Conservation (phyloP, 2,113 vertebrate genomes). For the Megaptera novaeangliae region DNA sequence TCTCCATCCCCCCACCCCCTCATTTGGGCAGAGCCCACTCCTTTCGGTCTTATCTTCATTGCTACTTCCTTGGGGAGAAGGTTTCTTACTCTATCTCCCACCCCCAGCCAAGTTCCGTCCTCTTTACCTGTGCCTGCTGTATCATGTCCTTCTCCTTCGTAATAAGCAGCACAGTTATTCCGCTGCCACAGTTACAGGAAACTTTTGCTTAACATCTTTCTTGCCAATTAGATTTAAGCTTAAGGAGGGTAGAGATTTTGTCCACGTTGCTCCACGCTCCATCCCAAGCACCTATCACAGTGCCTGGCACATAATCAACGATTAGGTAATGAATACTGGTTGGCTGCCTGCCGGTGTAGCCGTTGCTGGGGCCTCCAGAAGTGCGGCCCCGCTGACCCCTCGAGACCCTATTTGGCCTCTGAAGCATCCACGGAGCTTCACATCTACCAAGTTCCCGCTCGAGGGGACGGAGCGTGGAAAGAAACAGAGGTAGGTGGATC, state of each 20-base stretch:
- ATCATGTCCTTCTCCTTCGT: background rate
- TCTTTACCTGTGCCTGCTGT: background rate
- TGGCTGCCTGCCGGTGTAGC: background rate
- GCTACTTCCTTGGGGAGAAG: background rate
- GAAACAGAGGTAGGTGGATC: background rate
- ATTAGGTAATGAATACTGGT: background rate
- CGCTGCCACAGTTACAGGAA: background rate
- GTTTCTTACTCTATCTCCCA: background rate
- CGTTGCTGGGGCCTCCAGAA: background rate
- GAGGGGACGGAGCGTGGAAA: background rate
- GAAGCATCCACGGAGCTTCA: background rate
- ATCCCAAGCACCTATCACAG: background rate
- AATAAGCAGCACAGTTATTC: background rate
- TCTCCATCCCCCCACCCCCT: too few relatives aligned
- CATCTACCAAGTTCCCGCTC: background rate
- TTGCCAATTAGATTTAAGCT: background rate
- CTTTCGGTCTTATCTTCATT: background rate
- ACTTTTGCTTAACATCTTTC: background rate
- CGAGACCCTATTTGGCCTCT: background rate
- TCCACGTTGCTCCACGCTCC: background rate
- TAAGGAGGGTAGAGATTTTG: background rate
- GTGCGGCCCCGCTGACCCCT: background rate
- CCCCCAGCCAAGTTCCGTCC: background rate
- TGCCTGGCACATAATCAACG: background rate
- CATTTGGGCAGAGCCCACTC: background rate